A percentile compares a stretch with the other conserved stretches of the same genome.
These are phyloP conservation scores for Leistus spinibarbis DNA, from an alignment of 2,888 invertebrate genomes.

Conservation along the genomic window DNA sequence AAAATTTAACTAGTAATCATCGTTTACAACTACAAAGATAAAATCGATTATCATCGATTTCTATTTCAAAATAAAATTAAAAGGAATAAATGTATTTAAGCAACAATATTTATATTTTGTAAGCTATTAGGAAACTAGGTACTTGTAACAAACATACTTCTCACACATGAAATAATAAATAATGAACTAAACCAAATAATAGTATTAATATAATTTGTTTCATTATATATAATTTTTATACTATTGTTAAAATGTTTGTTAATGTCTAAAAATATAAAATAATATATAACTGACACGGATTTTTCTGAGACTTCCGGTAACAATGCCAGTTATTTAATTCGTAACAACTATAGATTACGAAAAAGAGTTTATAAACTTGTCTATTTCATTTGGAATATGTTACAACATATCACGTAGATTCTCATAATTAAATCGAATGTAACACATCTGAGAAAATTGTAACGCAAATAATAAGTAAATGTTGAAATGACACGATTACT, in stretches of 20 bases:
- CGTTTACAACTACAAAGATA: neutral
- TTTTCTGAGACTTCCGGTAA: neutral
- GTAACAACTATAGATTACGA: neutral
- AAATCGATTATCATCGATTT: neutral
- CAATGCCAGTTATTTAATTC: neutral
- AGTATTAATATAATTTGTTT: neutral
- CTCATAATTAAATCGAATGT: neutral
- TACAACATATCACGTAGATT: neutral
- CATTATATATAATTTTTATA: neutral
- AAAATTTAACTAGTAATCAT: neutral
- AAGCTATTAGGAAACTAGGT: no score
- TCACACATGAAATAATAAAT: no score
- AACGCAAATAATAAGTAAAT: slow-evolving; percentile 1
- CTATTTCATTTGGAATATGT: neutral
- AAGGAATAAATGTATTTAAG: no score
- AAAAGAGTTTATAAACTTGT: neutral
- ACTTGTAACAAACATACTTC: no score
- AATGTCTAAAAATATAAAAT: neutral
- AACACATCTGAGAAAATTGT: slow-evolving; percentile 14
- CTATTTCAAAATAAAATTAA: neutral
- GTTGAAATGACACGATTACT: neutral
- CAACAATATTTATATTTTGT: no score
- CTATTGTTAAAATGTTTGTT: neutral
- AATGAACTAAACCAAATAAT: no score
- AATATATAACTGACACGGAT: neutral